Evolutionary conservation across 2,113 vertebrate genomes (phyloP), one percentile per base, ranked within the genome.

Genomic region (Piliocolobus tephrosceles): DNA sequence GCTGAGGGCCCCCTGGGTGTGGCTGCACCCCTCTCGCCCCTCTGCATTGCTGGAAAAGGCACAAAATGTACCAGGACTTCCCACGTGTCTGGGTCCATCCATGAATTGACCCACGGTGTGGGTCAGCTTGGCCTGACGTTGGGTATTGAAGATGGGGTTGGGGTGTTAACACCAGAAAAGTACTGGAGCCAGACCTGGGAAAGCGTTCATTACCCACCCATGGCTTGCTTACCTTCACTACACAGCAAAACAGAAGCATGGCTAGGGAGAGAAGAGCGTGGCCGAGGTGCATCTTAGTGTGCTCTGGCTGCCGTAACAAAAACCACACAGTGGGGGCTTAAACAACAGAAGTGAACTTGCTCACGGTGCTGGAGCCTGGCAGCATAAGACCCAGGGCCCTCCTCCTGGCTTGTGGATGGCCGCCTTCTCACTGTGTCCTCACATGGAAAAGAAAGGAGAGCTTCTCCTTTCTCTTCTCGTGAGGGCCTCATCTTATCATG

Each of bases 1-100:
- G 20, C 50, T 43, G 47, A 45, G 0, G 3, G 8, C 1, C 20
- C 2, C 47, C 20, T 0, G 45, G 8, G 8, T 3, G 40, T 70
- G 2, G 3, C 27, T 35, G 13, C 27, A 3, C 16, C 68, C 30
- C 38, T 27, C 32, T 8, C 14, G 79, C 23, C n/a, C 40, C 13
- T 4, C n/a, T 55, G 45, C 30, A 8, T 11, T 2, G 1, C 35
- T 0, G 7, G 78, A 18, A 40, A 30, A 43, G 45, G 76, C 50
- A 23, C 1, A 8, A 38, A 5, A 25, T 5, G 25, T 45, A 9
- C 27, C 61, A 23, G 76, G 47, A 25, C 5, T 40, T n/a, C 4
- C 3, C 17, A 20, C 10, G 45, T 17, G 55, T 40, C 25, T 76
- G 17, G 22, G 45, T 16, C 72, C 13, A 25, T 12, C 57, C 22